A percentile compares a stretch with the other conserved stretches of the same genome.
phyloP scores from a whole-genome alignment of 2,113 vertebrate species.

The Bubo blakistoni region DNA sequence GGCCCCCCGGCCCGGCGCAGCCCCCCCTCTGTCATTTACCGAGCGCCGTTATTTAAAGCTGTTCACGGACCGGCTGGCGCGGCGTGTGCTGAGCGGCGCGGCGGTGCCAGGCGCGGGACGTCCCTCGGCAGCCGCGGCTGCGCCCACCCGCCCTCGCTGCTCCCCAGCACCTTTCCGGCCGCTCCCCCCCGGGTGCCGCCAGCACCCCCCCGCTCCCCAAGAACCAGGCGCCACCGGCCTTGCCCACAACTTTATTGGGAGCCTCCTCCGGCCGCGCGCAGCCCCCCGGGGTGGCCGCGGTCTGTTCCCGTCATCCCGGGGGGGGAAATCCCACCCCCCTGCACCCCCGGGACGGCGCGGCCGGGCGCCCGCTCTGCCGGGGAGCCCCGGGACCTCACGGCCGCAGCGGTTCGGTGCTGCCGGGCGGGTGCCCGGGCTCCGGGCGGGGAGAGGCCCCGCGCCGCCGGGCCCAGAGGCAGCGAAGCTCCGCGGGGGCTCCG shows the following conservation, averaged over 20 bases:
- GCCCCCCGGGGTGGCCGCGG: neutral
- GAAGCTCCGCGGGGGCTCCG: no score
- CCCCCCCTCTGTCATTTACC: neutral
- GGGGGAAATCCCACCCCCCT: neutral
- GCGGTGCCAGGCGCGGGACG: neutral
- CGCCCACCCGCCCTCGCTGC: neutral
- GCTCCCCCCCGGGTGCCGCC: neutral
- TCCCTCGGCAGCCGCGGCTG: neutral
- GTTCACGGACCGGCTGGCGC: neutral
- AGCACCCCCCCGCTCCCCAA: neutral
- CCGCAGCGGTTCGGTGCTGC: neutral
- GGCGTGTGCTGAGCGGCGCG: neutral
- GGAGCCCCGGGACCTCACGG: neutral
- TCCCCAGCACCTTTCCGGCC: no score
- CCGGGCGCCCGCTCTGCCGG: no score
- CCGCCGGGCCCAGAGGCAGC: no score
- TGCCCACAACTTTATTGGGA: neutral
- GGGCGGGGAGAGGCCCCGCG: no score
- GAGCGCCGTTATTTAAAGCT: neutral
- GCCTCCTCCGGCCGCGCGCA: neutral
- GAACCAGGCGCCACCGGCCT: neutral
- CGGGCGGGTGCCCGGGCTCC: neutral
- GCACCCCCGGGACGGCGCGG: neutral
- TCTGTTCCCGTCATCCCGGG: rapidly evolving
- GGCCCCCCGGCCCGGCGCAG: neutral